Conservation (phyloP, 2,113 vertebrate genomes). For the Elgaria multicarinata region DNA sequence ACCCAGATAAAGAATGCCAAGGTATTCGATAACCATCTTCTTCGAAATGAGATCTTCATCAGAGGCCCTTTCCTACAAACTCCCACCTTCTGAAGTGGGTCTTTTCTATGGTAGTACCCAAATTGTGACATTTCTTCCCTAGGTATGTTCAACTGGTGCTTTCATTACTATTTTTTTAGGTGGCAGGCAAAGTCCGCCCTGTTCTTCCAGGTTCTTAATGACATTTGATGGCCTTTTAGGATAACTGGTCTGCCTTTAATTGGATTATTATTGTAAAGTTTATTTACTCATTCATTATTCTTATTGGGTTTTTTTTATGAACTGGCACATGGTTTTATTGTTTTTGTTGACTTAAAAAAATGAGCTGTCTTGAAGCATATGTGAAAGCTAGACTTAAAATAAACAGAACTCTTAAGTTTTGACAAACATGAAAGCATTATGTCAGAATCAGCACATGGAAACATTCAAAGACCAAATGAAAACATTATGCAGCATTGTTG, state of each 20-base stretch:
- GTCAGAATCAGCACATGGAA: background rate
- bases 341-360: background rate
- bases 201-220: background rate
- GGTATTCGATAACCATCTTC: background rate
- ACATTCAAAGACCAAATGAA: background rate
- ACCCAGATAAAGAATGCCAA: background rate
- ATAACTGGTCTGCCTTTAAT: background rate
- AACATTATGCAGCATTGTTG: background rate
- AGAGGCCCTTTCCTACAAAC: too few species aligned
- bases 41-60: background rate
- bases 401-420: background rate
- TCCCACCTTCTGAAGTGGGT: background rate
- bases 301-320: background rate
- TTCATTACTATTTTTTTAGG: background rate
- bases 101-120: background rate
- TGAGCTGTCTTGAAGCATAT: background rate
- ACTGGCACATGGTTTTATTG: background rate
- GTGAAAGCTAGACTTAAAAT: background rate
- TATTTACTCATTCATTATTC: background rate
- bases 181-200: background rate
- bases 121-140: background rate
- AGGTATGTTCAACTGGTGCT: background rate
- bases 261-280: background rate
- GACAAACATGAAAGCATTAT: background rate
- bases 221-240: background rate